Evolutionary conservation across 2,888 invertebrate species (phyloP), one percentile per base, ranked within the genome.

Genomic region (Eugnorisma glareosa): DNA sequence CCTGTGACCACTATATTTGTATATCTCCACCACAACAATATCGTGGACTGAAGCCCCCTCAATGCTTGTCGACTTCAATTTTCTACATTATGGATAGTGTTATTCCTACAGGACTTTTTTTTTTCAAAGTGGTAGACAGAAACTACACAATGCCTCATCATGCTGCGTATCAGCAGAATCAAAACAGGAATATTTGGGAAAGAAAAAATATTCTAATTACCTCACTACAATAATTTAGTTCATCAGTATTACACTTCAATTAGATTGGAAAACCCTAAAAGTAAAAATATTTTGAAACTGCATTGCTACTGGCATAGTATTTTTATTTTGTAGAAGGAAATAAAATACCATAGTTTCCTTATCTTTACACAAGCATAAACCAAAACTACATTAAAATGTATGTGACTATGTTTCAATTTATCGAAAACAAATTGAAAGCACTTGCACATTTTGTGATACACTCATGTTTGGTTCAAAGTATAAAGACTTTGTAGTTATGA

Each of bases 311-410:
- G 15, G 18, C 43, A 67, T 67, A 37, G 35, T 37, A 75, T 8
- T 43, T 37, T 45, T 24, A 24, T 54, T 31, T 43, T 28, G 21
- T 45, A 5, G 24, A 75, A 61, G 21, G 66, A 43, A 61, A 83
- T 77, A 40, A 75, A 66, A 81, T 21, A 57, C 7, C 31, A 24
- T 24, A 40, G 21, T 83, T 83, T 64, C 59, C 79, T 79, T 83
- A 83, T 83, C 64, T 48, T 64, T 15, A 7, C 61, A 35, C 24
- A 31, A 40, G 11, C 7, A 2, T 68, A 64, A 68, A 64, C 6
- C 31, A 13, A 57, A 45, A 40, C 15, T 57, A 54, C 45, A 45
- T 57, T 57, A 54, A 48, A 69, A 68, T 57, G 57, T 40, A 48
- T 45, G 28, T n/a, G 31, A n/a, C 11, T 43, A 28, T 66, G 51